Conservation (phyloP, 2,888 invertebrate genomes). For the Piscicola geometra region DNA sequence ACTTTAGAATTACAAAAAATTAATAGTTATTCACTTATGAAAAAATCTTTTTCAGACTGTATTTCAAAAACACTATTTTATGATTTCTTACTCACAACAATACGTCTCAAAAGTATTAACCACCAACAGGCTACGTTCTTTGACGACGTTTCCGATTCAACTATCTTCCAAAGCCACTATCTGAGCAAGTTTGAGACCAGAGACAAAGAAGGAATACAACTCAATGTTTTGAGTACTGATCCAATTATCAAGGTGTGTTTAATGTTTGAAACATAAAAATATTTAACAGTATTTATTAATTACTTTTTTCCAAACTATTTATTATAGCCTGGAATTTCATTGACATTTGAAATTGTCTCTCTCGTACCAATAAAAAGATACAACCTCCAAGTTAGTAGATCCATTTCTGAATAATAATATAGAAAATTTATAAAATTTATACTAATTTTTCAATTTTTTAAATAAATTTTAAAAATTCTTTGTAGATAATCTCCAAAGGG, state of each 20-base stretch:
- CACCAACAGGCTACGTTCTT: neutral
- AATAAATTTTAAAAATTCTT: neutral
- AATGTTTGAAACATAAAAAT: neutral
- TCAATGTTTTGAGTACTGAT: neutral
- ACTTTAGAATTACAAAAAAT: too few relatives aligned
- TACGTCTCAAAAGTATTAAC: too few relatives aligned
- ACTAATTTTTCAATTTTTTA: neutral
- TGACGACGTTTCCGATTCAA: neutral
- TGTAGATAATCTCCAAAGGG: neutral
- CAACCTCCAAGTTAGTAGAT: neutral
- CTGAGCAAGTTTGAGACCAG: neutral
- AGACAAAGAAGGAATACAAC: neutral
- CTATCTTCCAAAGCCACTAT: neutral
- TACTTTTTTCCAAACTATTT: too few relatives aligned
- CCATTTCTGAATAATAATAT: neutral
- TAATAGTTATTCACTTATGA: too few relatives aligned
- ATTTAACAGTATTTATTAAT: too few relatives aligned
- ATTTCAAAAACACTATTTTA: too few relatives aligned
- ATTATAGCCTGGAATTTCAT: neutral
- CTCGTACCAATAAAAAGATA: neutral
- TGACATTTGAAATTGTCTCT: neutral
- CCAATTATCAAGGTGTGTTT: neutral
- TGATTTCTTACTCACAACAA: too few relatives aligned
- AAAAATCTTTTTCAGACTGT: too few relatives aligned
- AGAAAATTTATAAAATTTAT: neutral